Base-by-base conservation (phyloP, 2,888 invertebrate genomes). In the Lucinisca nassula region DNA sequence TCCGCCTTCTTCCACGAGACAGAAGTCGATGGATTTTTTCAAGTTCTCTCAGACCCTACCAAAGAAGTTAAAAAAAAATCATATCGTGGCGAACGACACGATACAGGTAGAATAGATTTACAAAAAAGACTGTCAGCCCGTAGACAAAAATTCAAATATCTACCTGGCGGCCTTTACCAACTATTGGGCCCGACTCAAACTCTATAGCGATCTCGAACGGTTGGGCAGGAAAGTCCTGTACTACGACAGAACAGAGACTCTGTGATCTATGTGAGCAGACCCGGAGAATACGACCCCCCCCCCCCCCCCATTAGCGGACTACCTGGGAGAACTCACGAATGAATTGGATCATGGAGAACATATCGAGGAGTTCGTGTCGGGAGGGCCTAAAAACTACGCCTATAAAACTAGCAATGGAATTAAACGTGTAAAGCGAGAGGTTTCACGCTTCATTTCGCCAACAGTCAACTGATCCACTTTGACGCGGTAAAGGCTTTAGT, bases 51-150 rank as follows among this genome's bases (percentile, higher is more conserved):
- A 1, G 55, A 77, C 35, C n/a, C 27, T 17, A 77, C 55, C 6
- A 77, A 77, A 35, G 3, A 55, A 37, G 17, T 30, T 3, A 6
- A 12, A 14, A 27, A 77, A 32, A 37, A 38, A 38, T 79, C 67
- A 79, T 30, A 79, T 79, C 24, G 3, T 79, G 6, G 14, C 79
- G 1, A 32, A 79, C 67, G 67, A 79, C 30, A 79, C 38, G 1
- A 40, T 79, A 37, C 79, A 79, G 67, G 21, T 79, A 12, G 79
- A 79, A 61, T 79, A 67, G 79, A n/a, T 40, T 2, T 67, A 79
- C 30, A 61, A 67, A 40, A 32, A 30, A 14, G 58, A 77, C 3
- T 77, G 77, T 32, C 58, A 10, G 14, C 40, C 40, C 6, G 40
- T 40, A 14, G 40, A 40, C 40, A 40, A 40, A 6, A 40, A 40